Evolutionary conservation across 2,797 vertebrate species (phyloP), one percentile per base, ranked within the genome.

Genomic region (Notolepis coatsorum): DNA sequence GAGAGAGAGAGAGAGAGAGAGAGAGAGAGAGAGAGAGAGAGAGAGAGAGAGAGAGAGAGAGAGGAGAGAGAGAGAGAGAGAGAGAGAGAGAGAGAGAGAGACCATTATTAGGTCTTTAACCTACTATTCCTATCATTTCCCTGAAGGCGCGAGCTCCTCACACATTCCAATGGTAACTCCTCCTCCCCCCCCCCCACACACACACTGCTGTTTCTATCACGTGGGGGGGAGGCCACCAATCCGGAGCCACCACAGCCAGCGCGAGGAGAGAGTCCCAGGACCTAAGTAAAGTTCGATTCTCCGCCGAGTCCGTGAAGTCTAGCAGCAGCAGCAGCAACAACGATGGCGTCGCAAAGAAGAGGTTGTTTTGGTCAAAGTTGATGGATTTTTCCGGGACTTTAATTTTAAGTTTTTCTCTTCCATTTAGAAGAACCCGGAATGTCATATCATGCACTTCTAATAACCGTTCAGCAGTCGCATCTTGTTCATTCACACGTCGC

Each of bases 91-190:
- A 0, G 7, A 15, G 18, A 3, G 46, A 8, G 46, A 8, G n/a
- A 1, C 33, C 30, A 50, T 31, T 50, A 50, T 21, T 31, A 35
- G 31, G n/a, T 58, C n/a, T n/a, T n/a, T n/a, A n/a, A n/a, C n/a
- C 58, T 58, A 78, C 60, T 62, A 73, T 85, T 79, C 41, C 75
- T 68, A 76, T 76, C 27, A 73, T 68, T 67, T 76, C 73, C 61
- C 67, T 76, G 57, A 75, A 82, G 71, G 80, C 85, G 84, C 75
- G 84, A 77, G 76, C 77, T 79, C 61, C 67, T 66, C 83, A 23
- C 54, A 66, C 84, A 87, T 90, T 91, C 85, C 87, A 79, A 51
- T 59, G 50, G 59, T 73, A 57, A 79, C 87, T 85, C 87, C 89
- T 76, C 90, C 89, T 55, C 4, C 57, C 73, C 62, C 87, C 85